phyloP scores from a whole-genome alignment of 2,888 invertebrate genomes.

The Automeris io region DNA sequence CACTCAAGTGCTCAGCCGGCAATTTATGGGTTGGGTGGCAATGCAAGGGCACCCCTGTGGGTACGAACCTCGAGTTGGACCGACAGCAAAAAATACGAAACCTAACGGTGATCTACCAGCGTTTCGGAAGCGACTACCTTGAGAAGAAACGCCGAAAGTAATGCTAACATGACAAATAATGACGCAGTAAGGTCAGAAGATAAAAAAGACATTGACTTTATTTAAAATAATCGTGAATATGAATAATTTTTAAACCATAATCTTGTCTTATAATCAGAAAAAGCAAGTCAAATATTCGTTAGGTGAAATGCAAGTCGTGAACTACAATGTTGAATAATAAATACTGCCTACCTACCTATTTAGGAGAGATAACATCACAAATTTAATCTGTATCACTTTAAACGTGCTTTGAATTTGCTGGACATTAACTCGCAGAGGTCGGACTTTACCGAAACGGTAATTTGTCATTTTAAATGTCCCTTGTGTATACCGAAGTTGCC shows the following conservation, averaged over 20 bases:
- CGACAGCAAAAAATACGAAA: too few species aligned
- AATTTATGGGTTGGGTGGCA: too few species aligned
- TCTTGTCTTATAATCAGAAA: slow-evolving; percentile 8
- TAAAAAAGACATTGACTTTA: not conserved
- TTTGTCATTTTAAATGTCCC: too few species aligned
- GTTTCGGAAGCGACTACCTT: too few species aligned
- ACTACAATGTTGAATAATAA: slow-evolving; percentile 48
- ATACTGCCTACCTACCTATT: slow-evolving; percentile 29
- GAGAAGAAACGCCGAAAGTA: too few species aligned
- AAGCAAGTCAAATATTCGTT: slow-evolving; percentile 56
- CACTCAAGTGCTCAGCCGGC: too few species aligned
- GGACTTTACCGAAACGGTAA: not conserved
- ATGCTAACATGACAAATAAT: too few species aligned
- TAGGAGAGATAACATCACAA: slow-evolving; percentile 46
- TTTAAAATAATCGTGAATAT: slow-evolving; percentile 15
- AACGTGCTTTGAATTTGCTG: slow-evolving; percentile 41
- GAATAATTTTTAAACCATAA: slow-evolving; percentile 15
- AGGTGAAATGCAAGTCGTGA: slow-evolving; percentile 62
- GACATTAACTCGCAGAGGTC: slow-evolving; percentile 4
- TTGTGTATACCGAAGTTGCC: too few species aligned
- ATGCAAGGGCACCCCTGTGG: too few species aligned
- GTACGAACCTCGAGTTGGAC: too few species aligned
- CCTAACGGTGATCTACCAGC: too few species aligned
- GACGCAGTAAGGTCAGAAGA: too few species aligned
- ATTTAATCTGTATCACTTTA: slow-evolving; percentile 54